A percentile compares a stretch with the other conserved stretches of the same genome.
Conservation (phyloP, 2,888 invertebrate species). For the Hypomecis atomaria region DNA sequence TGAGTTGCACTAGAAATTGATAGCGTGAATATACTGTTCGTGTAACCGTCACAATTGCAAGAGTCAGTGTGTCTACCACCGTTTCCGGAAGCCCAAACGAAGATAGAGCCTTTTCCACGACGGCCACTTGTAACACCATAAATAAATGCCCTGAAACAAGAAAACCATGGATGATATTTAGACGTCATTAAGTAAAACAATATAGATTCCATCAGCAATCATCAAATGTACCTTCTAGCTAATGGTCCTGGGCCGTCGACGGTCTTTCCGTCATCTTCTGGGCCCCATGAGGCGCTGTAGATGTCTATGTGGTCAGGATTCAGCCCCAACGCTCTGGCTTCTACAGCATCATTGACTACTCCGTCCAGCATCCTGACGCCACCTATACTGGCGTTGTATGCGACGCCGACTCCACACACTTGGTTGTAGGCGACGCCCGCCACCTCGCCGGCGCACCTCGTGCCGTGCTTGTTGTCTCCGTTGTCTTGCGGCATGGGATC, state of each 20-base stretch:
- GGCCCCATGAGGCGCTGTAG: constrained; percentile 98
- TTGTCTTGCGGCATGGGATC: constrained; percentile 99
- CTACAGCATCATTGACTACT: constrained; percentile 97
- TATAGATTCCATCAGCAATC: not conserved
- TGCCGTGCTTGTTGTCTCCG: constrained; percentile 99
- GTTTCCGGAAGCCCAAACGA: constrained; percentile 99
- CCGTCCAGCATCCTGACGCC: constrained; percentile 99
- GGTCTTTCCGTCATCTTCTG: constrained; percentile 98
- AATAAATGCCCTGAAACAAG: constrained; percentile 91
- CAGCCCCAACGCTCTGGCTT: constrained; percentile 95
- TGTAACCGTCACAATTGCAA: constrained; percentile 99
- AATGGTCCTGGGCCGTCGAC: constrained; percentile 98
- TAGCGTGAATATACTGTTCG: constrained; percentile 99
- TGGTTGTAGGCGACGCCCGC: constrained; percentile 98
- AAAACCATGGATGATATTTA: not conserved
- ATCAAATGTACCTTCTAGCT: constrained; percentile 85
- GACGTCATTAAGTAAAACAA: not conserved
- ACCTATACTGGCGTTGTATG: constrained; percentile 98
- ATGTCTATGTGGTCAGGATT: constrained; percentile 98
- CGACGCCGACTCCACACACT: constrained; percentile 97
- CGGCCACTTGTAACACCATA: constrained; percentile 97
- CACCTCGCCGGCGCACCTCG: constrained; percentile 99
- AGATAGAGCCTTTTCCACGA: constrained; percentile 96
- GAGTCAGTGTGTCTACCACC: constrained; percentile 97
- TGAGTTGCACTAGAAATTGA: constrained; percentile 99